Conservation (phyloP, 1,140 invertebrate genomes). For the Trichonephila inaurata region DNA sequence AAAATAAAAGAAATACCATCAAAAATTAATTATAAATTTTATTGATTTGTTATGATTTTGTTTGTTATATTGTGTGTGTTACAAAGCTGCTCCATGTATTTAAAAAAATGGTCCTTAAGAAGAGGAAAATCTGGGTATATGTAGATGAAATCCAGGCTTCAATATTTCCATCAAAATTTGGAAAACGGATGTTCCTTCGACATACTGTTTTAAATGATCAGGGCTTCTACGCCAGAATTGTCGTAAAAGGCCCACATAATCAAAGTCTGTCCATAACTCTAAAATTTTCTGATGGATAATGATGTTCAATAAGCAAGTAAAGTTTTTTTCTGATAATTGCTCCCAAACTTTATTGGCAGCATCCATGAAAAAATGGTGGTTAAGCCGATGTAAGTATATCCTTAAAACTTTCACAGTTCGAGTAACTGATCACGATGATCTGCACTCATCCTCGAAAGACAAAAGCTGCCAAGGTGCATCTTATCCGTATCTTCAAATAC, state of each 20-base stretch:
- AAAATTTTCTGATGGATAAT: background rate
- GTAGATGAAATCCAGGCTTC: no score
- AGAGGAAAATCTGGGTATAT: no score
- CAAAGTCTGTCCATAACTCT: background rate
- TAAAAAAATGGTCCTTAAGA: no score
- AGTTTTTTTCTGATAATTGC: background rate
- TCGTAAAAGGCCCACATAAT: background rate
- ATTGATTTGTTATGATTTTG: no score
- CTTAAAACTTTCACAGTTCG: background rate
- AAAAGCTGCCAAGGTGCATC: background rate
- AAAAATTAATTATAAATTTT: no score
- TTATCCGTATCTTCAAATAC: background rate
- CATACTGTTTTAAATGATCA: background rate
- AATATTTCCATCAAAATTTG: no score
- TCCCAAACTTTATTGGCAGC: background rate
- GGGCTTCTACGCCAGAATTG: background rate
- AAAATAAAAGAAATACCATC: no score
- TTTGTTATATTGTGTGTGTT: no score
- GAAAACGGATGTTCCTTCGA: background rate
- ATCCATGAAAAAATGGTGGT: background rate
- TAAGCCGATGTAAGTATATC: background rate
- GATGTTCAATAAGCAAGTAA: background rate
- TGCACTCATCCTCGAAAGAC: background rate
- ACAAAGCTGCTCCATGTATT: no score
- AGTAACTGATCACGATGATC: background rate